A percentile compares a stretch with the other conserved stretches of the same genome.
Evolutionary conservation across 1,140 invertebrate genomes (phyloP).

Genomic region (Meloidogyne chitwoodi): DNA sequence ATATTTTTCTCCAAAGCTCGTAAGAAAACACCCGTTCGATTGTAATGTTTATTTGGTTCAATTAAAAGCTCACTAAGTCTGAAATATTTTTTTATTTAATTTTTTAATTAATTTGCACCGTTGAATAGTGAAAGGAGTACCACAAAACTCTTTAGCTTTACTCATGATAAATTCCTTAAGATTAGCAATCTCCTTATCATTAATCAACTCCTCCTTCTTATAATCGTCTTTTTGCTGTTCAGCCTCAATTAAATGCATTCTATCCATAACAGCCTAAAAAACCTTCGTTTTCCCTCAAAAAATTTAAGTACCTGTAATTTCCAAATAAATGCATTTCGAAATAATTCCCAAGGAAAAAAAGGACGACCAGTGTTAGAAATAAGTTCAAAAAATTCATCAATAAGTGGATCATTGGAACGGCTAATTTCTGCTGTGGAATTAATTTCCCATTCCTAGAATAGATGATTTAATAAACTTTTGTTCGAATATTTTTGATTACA

Average conservation of each 20-base stretch:
- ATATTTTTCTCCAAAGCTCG: slow-evolving; percentile 51
- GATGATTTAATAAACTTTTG: not conserved
- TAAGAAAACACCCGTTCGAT: slow-evolving; percentile 46
- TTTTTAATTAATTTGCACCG: slow-evolving; percentile 18
- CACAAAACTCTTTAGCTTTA: slow-evolving; percentile 42
- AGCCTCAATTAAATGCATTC: slow-evolving; percentile 39
- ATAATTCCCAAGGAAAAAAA: slow-evolving; percentile 31
- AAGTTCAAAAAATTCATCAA: slow-evolving; percentile 37
- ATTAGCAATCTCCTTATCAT: slow-evolving; percentile 24
- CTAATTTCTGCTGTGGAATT: not conserved
- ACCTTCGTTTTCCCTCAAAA: not conserved
- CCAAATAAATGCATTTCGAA: slow-evolving; percentile 46
- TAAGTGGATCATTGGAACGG: slow-evolving; percentile 16
- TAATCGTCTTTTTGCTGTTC: slow-evolving; percentile 12
- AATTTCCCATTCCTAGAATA: not conserved
- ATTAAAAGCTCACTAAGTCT: slow-evolving; percentile 44
- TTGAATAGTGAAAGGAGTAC: slow-evolving; percentile 50
- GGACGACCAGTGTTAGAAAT: slow-evolving; percentile 26
- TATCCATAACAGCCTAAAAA: slow-evolving; percentile 47
- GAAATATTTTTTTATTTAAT: not conserved
- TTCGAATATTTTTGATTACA: not conserved
- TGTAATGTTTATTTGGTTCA: slow-evolving; percentile 41
- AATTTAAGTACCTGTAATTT: slow-evolving; percentile 41
- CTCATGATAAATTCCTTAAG: slow-evolving; percentile 40
- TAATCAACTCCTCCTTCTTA: slow-evolving; percentile 14